Evolutionary conservation across 2,797 vertebrate genomes (phyloP).

Genomic region (Centroberyx gerrardi): DNA sequence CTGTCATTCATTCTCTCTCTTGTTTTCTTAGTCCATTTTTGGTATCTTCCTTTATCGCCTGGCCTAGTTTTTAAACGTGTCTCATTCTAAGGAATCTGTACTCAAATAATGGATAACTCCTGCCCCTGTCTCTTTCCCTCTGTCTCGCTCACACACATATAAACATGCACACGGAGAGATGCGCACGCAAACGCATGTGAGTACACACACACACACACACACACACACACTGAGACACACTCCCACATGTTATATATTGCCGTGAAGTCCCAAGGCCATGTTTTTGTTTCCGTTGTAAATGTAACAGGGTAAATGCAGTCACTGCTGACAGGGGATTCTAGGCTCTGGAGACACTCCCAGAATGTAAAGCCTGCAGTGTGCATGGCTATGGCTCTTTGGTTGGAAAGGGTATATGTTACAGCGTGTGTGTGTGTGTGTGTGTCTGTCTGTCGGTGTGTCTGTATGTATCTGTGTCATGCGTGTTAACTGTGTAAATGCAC

Average conservation of each 20-base stretch:
- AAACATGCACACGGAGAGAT: constrained; percentile 41
- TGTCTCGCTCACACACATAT: constrained; percentile 38
- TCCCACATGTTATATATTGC: constrained; percentile 57
- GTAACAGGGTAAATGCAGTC: constrained; percentile 67
- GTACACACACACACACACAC: constrained; percentile 41
- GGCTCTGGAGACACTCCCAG: constrained; percentile 61
- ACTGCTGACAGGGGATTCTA: constrained; percentile 63
- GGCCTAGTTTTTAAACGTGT: constrained; percentile 31
- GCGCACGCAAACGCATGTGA: no score
- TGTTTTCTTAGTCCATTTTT: constrained; percentile 69
- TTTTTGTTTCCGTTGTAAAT: constrained; percentile 82
- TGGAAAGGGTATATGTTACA: constrained; percentile 36
- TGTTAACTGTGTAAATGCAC: constrained; percentile 19
- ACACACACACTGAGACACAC: constrained; percentile 50
- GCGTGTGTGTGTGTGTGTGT: constrained; percentile 26
- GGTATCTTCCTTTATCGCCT: constrained; percentile 50
- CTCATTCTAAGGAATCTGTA: constrained; percentile 40
- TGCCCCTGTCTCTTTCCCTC: constrained; percentile 27
- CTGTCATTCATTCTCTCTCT: constrained; percentile 30
- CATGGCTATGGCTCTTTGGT: constrained; percentile 37
- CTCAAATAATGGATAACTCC: constrained; percentile 53
- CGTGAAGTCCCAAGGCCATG: constrained; percentile 75
- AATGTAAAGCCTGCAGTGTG: constrained; percentile 71
- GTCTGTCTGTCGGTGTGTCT: constrained; percentile 24
- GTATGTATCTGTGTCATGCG: constrained; percentile 9